A percentile compares a stretch with the other conserved stretches of the same genome.
Evolutionary conservation across 92 coral and sea anemone species (phyloP).

Genomic region (Zoanthus sociatus): DNA sequence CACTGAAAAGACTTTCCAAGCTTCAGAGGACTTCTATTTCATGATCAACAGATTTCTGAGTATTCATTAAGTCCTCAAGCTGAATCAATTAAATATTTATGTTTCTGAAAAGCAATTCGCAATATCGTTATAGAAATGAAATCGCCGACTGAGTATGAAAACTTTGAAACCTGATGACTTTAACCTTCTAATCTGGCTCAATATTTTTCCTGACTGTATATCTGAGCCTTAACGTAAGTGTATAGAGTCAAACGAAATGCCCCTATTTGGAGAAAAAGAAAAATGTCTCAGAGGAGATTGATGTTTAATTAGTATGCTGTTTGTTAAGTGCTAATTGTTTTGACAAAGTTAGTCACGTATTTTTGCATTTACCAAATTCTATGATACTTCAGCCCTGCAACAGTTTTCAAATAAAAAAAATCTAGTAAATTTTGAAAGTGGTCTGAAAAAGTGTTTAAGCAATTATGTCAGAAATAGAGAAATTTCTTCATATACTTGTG

Average conservation of each 20-base stretch:
- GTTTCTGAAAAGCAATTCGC: not conserved
- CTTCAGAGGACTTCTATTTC: too few relatives aligned
- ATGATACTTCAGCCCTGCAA: too few relatives aligned
- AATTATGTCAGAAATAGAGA: not conserved
- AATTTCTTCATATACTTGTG: too few relatives aligned
- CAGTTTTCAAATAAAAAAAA: not conserved
- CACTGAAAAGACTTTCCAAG: too few relatives aligned
- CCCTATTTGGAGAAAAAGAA: conserved; percentile 32
- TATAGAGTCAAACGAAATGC: not conserved
- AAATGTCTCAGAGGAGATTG: conserved; percentile 12
- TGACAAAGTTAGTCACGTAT: conserved; percentile 17
- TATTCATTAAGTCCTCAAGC: too few relatives aligned
- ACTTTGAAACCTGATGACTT: not conserved
- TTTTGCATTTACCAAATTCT: not conserved
- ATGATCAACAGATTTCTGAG: too few relatives aligned
- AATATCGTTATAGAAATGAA: not conserved
- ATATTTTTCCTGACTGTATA: not conserved
- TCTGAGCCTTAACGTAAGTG: not conserved
- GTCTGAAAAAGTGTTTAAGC: not conserved
- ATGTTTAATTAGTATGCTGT: not conserved
- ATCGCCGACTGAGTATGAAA: not conserved
- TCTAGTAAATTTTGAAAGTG: not conserved
- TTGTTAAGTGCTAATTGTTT: not conserved
- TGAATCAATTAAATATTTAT: too few relatives aligned
- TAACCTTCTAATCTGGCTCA: not conserved